Base-by-base conservation (phyloP, 2,797 vertebrate species). In the Chelmon rostratus region DNA sequence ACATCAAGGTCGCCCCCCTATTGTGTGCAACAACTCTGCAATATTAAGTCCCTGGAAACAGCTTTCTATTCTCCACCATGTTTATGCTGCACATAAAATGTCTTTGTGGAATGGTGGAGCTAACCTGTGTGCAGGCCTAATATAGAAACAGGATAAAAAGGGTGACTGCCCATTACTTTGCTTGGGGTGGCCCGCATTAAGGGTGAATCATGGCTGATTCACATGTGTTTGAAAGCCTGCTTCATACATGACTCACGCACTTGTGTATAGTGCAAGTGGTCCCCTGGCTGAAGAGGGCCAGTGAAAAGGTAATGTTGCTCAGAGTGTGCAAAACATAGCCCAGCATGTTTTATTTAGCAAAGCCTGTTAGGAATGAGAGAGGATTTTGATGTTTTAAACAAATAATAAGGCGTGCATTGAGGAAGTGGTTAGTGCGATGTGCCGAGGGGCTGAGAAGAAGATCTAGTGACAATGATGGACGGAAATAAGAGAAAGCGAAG, bases 181-280 rank as follows among this genome's bases (percentile, higher is more conserved):
- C 86, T 85, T 23, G 76, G 68, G 78, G 80, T 85, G 87, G 75
- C 78, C 83, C 69, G 83, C 82, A 49, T 77, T 63, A 44, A 52
- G 16, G 68, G 66, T 93, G 91, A 93, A 85, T 93, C 90, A 92
- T n/a, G 67, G 66, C 79, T 90, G 79, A 89, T 85, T 91, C 88
- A 90, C 40, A 19, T 78, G 80, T 82, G 78, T 82, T 47, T 61
- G 68, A 66, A 82, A 73, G 77, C 53, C 79, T 57, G 82, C 70
- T 84, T 87, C 83, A 85, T 83, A 61, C 53, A 1, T 88, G 87
- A 93, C 84, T 91, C 88, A 92, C 79, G 53, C 65, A 56, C 84
- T 90, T 79, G 78, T 84, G 73, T 80, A 40, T 83, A 78, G 81
- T 68, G 79, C 40, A 19, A 86, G 87, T 82, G 82, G 75, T 85